Evolutionary conservation across 1,140 invertebrate genomes (phyloP).

Genomic region (Zophobas morio): DNA sequence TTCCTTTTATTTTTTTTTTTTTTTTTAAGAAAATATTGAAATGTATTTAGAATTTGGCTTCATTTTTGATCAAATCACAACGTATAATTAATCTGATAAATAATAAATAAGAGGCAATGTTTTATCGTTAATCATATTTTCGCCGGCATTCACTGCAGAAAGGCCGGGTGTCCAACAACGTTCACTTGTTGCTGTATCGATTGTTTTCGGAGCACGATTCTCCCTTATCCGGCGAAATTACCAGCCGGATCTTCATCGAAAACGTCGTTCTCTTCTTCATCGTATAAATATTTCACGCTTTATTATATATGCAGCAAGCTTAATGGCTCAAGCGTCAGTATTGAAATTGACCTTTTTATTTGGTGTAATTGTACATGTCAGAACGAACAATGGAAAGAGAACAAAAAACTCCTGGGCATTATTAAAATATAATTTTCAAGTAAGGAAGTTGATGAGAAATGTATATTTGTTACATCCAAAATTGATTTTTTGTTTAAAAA

Average conservation of each 20-base stretch:
- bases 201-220: slow-evolving; percentile 35
- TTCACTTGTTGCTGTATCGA: slow-evolving; percentile 50
- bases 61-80: no score
- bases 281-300: slow-evolving; percentile 32
- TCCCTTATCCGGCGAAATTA: slow-evolving; percentile 21
- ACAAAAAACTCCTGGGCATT: not conserved
- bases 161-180: slow-evolving; percentile 11
- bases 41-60: no score
- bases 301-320: slow-evolving; percentile 34
- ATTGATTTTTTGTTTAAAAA: no score
- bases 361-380: not conserved
- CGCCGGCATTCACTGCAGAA: not conserved
- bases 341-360: slow-evolving; percentile 12
- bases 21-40: no score
- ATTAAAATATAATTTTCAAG: not conserved
- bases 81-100: not conserved
- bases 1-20: no score
- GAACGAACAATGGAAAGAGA: not conserved
- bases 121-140: not conserved
- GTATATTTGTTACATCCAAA: not conserved
- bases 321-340: slow-evolving; percentile 21
- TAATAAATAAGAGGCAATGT: no score
- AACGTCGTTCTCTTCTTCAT: slow-evolving; percentile 16
- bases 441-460: not conserved
- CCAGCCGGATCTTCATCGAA: slow-evolving; percentile 23